Base-by-base conservation (phyloP, 2,797 vertebrate genomes). In the Oreortyx pictus region DNA sequence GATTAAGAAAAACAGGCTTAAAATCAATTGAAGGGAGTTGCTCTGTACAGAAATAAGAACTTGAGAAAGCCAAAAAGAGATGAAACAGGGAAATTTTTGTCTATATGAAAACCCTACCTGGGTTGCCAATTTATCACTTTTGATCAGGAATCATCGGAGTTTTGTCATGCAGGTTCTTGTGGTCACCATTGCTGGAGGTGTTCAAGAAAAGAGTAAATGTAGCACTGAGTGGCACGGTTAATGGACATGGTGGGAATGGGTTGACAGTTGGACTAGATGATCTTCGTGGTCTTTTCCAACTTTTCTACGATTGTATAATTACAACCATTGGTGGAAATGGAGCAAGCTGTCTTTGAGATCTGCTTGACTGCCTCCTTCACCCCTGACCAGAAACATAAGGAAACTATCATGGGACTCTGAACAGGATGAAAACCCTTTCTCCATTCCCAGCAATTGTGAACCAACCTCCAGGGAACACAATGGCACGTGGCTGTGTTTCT, bases 61-160 rank as follows among this genome's bases (percentile, higher is more conserved):
- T 7, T 61, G 24, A 25, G 33, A 81, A 83, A 70, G 2, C 17
- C 29, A 22, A 13, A 16, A 68, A 33, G 25, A 78, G 46, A 46
- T 15, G 35, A 77, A 37, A 0, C 11, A 75, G 39, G 66, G 70
- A 68, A 35, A 72, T 64, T 52, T 62, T 67, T 72, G 20, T 43
- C 65, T 66, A 37, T n/a, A 0, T 2, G 23, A n/a, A 15, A 14
- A 19, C 4, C 13, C 6, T 71, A 1, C 0, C 10, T 31, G 25
- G 6, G 71, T 82, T 74, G 2, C 4, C 24, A 14, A 25, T 82
- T 44, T 27, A 19, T 89, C n/a, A 46, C 24, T 52, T 74, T 72
- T 14, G 14, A 4, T 57, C 68, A 6, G 25, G 59, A 84, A 13
- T 6, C 0, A 0, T 16, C 31, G 50, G 27, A 27, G 50, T 29